These are phyloP conservation scores for Nephrotoma guestfalica DNA, from an alignment of 2,888 invertebrate species.

Conservation along the genomic window DNA sequence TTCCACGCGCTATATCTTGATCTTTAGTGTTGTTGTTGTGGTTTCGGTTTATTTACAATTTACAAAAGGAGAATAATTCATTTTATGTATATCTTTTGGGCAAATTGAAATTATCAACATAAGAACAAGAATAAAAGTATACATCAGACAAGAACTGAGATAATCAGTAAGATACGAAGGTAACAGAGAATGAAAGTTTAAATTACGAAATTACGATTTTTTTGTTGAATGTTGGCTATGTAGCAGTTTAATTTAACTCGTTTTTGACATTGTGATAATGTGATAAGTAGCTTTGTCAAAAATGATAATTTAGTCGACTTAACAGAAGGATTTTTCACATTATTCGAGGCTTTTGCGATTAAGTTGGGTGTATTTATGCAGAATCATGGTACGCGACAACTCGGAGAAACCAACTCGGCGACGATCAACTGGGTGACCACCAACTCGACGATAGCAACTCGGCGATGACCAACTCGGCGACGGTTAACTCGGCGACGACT, in stretches of 20 bases:
- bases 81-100: background rate
- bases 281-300: too few relatives aligned
- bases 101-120: background rate
- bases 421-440: fast-evolving
- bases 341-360: too few relatives aligned
- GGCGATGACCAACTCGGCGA: too few relatives aligned
- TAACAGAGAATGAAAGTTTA: background rate
- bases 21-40: background rate
- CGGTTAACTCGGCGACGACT: too few relatives aligned
- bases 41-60: background rate
- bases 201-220: background rate
- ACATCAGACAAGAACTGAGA: background rate
- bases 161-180: background rate
- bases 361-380: too few relatives aligned
- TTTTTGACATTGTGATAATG: too few relatives aligned
- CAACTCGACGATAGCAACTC: too few relatives aligned
- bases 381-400: too few relatives aligned
- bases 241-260: too few relatives aligned
- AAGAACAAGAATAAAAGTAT: background rate
- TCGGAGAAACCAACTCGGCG: too few relatives aligned
- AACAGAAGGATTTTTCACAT: too few relatives aligned
- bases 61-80: background rate
- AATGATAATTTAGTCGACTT: too few relatives aligned
- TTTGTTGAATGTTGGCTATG: background rate
- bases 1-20: background rate